Conservation (phyloP, 2,888 invertebrate genomes). For the Amblyteles armatorius region DNA sequence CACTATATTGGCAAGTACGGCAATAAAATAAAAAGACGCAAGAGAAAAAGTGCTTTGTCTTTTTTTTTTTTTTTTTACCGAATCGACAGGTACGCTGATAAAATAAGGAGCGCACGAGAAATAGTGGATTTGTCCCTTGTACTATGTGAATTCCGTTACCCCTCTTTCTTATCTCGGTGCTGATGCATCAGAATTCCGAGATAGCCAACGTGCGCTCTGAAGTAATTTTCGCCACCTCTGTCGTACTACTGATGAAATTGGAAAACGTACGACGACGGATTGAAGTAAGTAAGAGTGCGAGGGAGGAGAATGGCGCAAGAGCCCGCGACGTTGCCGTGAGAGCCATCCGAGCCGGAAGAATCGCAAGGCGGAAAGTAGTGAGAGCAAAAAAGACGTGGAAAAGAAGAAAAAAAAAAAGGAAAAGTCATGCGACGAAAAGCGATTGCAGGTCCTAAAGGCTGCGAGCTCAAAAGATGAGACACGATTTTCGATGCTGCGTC, state of each 20-base stretch:
- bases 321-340: background rate
- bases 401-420: background rate
- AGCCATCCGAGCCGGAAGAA: constrained; percentile 2
- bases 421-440: background rate
- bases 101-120: too few species aligned
- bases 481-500: background rate
- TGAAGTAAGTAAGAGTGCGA: constrained; percentile 10
- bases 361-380: constrained; percentile 10
- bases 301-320: background rate
- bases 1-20: background rate
- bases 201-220: background rate
- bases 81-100: too few species aligned
- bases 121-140: too few species aligned
- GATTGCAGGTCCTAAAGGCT: background rate
- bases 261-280: constrained; percentile 17
- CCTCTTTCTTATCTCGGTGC: background rate
- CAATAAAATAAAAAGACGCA: too few species aligned
- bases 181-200: constrained; percentile 11
- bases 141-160: too few species aligned
- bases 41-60: too few species aligned
- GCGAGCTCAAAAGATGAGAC: background rate
- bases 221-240: constrained; percentile 8
- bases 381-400: background rate
- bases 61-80: too few species aligned
- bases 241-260: constrained; percentile 21